These are phyloP conservation scores for Acrocephalus kingi DNA, from an alignment of 2,113 vertebrate species.

Conservation along the genomic window DNA sequence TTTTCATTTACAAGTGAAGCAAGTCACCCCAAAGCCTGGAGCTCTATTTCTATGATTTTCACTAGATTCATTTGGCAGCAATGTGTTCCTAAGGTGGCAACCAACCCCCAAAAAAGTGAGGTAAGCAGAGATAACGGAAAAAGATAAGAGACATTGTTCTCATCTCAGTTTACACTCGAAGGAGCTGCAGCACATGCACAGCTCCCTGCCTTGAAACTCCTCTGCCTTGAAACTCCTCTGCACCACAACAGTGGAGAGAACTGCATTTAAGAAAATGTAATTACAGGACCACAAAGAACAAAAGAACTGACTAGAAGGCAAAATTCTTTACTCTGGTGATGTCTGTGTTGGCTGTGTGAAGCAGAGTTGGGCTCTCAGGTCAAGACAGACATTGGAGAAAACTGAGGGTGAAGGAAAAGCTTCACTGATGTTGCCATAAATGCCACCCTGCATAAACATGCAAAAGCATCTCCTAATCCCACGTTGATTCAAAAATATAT, in stretches of 20 bases:
- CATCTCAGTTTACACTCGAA: neutral
- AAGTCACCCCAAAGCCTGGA: neutral
- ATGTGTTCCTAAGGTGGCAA: neutral
- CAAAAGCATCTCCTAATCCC: neutral
- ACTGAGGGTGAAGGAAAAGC: neutral
- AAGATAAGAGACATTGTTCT: slow-evolving; percentile 41
- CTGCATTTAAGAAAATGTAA: neutral
- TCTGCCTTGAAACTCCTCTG: neutral
- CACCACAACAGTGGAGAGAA: neutral
- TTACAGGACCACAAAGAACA: slow-evolving; percentile 44
- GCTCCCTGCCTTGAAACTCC: neutral
- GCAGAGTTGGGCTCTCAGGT: neutral
- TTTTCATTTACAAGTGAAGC: neutral
- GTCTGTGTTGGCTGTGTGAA: rapidly evolving
- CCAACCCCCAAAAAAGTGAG: neutral
- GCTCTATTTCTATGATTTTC: neutral
- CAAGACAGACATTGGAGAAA: neutral
- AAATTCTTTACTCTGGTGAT: neutral
- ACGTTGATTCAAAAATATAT: neutral
- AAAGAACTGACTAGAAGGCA: slow-evolving; percentile 25
- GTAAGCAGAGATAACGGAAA: slow-evolving; percentile 39
- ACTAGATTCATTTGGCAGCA: neutral
- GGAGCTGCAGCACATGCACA: neutral
- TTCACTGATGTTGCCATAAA: neutral
- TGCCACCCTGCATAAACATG: neutral